Evolutionary conservation across 2,797 vertebrate genomes (phyloP), one percentile per base, ranked within the genome.

Genomic region (Gambusia yucatana): DNA sequence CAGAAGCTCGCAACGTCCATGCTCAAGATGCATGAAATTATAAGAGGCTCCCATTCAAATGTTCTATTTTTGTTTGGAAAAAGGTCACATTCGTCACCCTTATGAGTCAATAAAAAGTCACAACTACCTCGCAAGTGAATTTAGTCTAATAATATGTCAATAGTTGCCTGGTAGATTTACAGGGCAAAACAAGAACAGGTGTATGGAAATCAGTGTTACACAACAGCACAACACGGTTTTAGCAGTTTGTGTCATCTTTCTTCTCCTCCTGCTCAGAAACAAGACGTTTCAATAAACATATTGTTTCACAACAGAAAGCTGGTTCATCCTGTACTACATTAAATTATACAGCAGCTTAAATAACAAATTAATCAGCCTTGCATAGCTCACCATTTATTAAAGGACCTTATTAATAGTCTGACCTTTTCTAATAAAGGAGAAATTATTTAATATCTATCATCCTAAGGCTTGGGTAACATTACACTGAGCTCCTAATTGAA

Each of bases 1-100:
- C 80, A 4, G 48, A 85, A 61, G n/a, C 55, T 67, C 41, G 80
- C 80, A 88, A 88, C 89, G 86, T 86, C 89, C 67, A 89, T 84
- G 81, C 73, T 83, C 55, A 65, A 84, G 79, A 82, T 78, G 81
- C 82, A 74, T 74, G 73, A 75, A 70, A 36, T 46, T 46, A 33
- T 22, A 46, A n/a, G 1, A 25, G 30, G 30, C 77, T 30, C 46
- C 77, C 43, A 77, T 86, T 74, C 25, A 77, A 43, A 81, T 80
- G 3, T 75, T 77, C 63, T 36, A 75, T 7, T 70, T 70, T 44
- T 70, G 10, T 20, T 25, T 4, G 22, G 22, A 28, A 30, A 36
- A 70, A 14, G 41, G 41, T 70, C 67, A 70, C 41, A 70, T 44
- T 70, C 3, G 11, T 70, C n/a, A 5, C 41, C 10, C 22, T 70